Evolutionary conservation across 2,888 invertebrate species (phyloP), one percentile per base, ranked within the genome.

Genomic region (Athalia circularis): DNA sequence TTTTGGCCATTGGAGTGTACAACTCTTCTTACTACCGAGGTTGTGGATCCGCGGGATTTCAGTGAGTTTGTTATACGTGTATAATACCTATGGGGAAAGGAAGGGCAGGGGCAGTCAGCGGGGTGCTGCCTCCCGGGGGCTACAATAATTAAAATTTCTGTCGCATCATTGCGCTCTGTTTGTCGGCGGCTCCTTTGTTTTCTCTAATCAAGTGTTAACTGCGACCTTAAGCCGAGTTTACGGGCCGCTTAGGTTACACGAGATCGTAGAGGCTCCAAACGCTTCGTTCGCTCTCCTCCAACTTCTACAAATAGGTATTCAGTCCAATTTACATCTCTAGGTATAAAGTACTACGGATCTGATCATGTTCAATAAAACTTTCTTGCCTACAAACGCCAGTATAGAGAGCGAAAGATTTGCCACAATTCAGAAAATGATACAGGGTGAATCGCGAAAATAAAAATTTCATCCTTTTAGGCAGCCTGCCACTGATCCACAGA

Each of bases 141-240:
- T 52, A 64, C 78, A 78, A 72, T 78, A 78, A 78, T 78, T 78
- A 78, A 78, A 78, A 78, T 78, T 78, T 78, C 78, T 74, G 78
- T 78, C 78, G 74, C 65, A 78, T 78, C 78, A 78, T 78, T 65
- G 70, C 52, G 78, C 74, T 78, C 78, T 78, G 78, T 78, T 78
- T 78, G 72, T 74, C 78, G 74, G 78, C 78, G 57, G 74, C 74
- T 47, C 65, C 78, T 78, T 78, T 74, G 78, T 74, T 78, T 78
- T 74, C 78, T 70, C 70, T 74, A 78, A 78, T 78, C 78, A 78
- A 78, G 78, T 72, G 78, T 78, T 78, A 74, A 78, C 78, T 64
- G 78, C 78, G 64, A 64, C 62, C 72, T 74, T 74, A 64, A 64
- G 74, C 64, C 65, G 43, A 64, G 64, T 62, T 75, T 50, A 75